Conservation (phyloP, 2,888 invertebrate genomes). For the Actias luna region DNA sequence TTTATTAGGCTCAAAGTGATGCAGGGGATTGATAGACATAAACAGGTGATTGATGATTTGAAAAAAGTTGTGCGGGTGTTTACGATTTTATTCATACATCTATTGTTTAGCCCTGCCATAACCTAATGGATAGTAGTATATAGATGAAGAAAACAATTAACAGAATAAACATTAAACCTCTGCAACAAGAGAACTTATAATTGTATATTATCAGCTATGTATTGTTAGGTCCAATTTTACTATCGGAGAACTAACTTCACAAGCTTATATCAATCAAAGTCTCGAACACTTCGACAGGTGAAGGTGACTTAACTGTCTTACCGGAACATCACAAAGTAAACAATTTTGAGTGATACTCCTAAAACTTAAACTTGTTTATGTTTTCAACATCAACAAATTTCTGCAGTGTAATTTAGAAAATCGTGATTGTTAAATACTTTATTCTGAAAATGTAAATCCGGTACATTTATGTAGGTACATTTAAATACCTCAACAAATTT, state of each 20-base stretch:
- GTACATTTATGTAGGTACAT: no score
- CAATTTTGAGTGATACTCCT: conserved; percentile 2
- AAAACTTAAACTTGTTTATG: not conserved
- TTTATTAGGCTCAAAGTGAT: no score
- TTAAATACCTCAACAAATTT: no score
- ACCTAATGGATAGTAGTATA: no score
- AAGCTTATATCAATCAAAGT: conserved; percentile 18
- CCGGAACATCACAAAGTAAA: conserved; percentile 1
- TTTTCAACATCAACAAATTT: not conserved
- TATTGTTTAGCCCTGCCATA: no score
- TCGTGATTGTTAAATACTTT: not conserved
- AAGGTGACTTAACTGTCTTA: conserved; percentile 5
- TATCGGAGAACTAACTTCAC: not conserved
- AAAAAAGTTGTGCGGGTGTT: no score
- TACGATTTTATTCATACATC: no score
- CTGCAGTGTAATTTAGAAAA: not conserved
- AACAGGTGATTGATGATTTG: no score
- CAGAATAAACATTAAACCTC: no score
- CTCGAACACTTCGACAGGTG: conserved; percentile 12
- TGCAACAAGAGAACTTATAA: no score
- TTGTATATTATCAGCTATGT: not conserved
- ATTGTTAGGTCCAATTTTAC: not conserved
- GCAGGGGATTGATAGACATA: no score
- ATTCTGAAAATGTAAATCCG: not conserved
- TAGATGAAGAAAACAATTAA: not conserved